Percentiles rank a stretch among this genome's conserved stretches.
These are phyloP conservation scores for Drosophila suzukii DNA, from an alignment of 1,140 invertebrate genomes.

Conservation along the genomic window DNA sequence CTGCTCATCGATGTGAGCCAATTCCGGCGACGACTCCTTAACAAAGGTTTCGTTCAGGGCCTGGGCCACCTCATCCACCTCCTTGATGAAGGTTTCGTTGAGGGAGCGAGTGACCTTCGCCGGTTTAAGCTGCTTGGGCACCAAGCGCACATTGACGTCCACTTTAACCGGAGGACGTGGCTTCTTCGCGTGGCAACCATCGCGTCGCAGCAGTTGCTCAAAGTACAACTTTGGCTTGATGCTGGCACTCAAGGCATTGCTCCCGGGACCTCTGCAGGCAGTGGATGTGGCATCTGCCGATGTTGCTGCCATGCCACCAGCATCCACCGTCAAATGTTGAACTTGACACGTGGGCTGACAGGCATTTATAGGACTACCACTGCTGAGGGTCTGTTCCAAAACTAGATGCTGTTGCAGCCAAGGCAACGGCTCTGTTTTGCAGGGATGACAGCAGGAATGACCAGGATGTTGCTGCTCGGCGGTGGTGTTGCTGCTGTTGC, in stretches of 20 bases:
- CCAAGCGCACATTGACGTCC: slow-evolving; percentile 91
- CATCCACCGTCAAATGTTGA: slow-evolving; percentile 73
- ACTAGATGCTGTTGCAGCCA: slow-evolving; percentile 84
- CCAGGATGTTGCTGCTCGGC: slow-evolving; percentile 24
- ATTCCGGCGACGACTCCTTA: slow-evolving; percentile 54
- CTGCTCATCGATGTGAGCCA: slow-evolving; percentile 60
- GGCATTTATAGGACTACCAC: slow-evolving; percentile 50
- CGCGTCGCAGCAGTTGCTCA: slow-evolving; percentile 66
- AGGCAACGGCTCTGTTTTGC: slow-evolving; percentile 80
- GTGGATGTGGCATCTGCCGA: slow-evolving; percentile 15
- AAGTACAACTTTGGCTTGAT: slow-evolving; percentile 70
- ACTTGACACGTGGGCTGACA: slow-evolving; percentile 73
- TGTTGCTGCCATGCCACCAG: slow-evolving; percentile 56
- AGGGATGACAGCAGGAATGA: slow-evolving; percentile 49
- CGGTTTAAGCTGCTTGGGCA: slow-evolving; percentile 85
- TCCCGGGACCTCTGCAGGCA: slow-evolving; percentile 54
- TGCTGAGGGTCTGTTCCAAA: slow-evolving; percentile 77
- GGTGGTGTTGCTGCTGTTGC: slow-evolving; percentile 26
- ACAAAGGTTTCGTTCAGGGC: slow-evolving; percentile 69
- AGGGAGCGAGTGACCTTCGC: slow-evolving; percentile 39
- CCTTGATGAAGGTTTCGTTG: slow-evolving; percentile 67
- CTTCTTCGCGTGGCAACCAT: slow-evolving; percentile 61
- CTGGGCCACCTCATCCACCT: slow-evolving; percentile 61
- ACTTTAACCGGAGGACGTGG: slow-evolving; percentile 87
- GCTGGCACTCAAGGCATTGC: slow-evolving; percentile 64